phyloP scores from a whole-genome alignment of 2,888 invertebrate genomes.

The Ctena decussata region DNA sequence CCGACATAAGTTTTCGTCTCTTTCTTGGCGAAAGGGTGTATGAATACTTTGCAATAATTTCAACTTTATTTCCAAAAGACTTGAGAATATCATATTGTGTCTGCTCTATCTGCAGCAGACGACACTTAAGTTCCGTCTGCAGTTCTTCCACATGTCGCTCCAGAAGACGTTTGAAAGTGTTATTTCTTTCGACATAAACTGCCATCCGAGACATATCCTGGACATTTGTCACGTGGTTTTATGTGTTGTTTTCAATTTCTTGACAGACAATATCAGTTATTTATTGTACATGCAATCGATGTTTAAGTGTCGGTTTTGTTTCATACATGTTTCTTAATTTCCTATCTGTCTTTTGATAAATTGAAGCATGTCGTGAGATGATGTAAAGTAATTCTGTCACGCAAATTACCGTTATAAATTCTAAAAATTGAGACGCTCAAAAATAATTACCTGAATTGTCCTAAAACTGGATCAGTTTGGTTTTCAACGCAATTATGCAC shows the following conservation, averaged over 20 bases:
- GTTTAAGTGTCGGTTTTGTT: not conserved
- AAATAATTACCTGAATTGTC: too few species aligned
- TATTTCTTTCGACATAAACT: conserved; percentile 2
- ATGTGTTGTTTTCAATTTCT: not conserved
- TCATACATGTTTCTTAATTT: not conserved
- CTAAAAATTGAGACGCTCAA: too few species aligned
- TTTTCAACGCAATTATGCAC: too few species aligned
- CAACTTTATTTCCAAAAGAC: not conserved
- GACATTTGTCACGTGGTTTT: not conserved
- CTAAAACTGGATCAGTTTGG: too few species aligned
- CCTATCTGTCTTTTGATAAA: not conserved
- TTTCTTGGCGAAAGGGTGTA: not conserved
- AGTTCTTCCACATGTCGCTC: not conserved
- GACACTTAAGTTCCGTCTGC: not conserved
- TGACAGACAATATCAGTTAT: not conserved
- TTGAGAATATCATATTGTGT: not conserved
- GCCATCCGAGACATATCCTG: conserved; percentile 10
- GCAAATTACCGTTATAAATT: too few species aligned
- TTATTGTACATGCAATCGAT: not conserved
- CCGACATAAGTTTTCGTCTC: not conserved
- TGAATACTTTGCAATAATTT: not conserved
- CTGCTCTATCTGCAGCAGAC: not conserved
- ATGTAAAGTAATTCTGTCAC: not conserved
- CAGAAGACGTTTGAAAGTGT: not conserved
- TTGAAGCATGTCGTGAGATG: not conserved